Evolutionary conservation across 2,113 vertebrate genomes (phyloP), one percentile per base, ranked within the genome.

Genomic region (Gobius niger): DNA sequence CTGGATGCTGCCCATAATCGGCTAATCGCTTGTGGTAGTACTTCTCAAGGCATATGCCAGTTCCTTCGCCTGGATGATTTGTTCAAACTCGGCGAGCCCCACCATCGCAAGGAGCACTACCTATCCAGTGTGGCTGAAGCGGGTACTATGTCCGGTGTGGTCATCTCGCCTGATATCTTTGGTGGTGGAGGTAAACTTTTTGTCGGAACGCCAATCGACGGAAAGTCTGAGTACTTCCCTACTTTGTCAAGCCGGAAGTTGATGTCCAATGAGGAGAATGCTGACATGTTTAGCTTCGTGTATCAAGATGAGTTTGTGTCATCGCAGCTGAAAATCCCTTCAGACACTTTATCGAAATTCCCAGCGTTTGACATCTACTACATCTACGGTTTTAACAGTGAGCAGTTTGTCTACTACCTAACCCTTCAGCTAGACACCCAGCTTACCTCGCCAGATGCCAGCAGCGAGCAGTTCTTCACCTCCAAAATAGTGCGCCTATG

Each of bases 251-350:
- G 97, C 77, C 95, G 96, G 68, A 95, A 97, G 76, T 91, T 99
- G 64, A 96, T 96, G 96, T 94, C 93, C 80, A 97, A 96, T 0
- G 96, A 98, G 91, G 97, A 99, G 91, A 96, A 99, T 0, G 96
- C 96, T 0, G 97, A 98, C 78, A 98, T 99, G 96, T 99, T 99
- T 78, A 96, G 96, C 88, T 99, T 98, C 6, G 97, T 99, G 77
- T 98, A 98, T 87, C 96, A 98, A 93, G 97, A 99, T 0, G 97
- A 98, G 80, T 99, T 99, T 70, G 96, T 99, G 14, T 98, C 97
- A 0, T 98, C 96, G 0, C 96, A 98, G 89, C 94, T 99, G 41
- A 99, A 99, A 91, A 99, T 99, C 78, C 97, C 97, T 0, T 99
- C 97, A 0, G 97, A 99, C 89, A 99, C 97, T 0, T 92, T 99